Base-by-base conservation (phyloP, 1,140 invertebrate species). In the Ladona fulva region DNA sequence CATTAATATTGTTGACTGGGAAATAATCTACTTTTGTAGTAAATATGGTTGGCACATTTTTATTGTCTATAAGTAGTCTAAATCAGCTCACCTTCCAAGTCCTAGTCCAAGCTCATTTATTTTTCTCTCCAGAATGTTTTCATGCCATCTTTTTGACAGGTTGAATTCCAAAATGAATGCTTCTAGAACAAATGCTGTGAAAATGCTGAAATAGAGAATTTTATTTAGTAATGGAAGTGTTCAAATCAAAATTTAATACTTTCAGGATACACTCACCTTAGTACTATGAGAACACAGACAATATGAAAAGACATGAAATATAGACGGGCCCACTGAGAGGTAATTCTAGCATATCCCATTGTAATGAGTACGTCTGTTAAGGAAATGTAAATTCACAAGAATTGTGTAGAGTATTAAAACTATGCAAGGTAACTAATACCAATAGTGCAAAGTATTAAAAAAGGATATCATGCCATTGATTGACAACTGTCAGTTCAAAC, bases 381-480 rank as follows among this genome's bases (percentile, higher is more conserved):
- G 52, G 52, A 66, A 66, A 66, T 5, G 1, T 19, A 66, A 12
- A 22, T 22, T 66, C 3, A 66, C 52, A 66, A 37, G 8, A 37
- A 37, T 5, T 37, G 29, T 37, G 29, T 8, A 37, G 29, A 37
- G 1, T 37, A 5, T 37, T 8, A 37, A 37, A 37, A 37, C 8
- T 37, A 37, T 37, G 29, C 8, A 37, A 8, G 29, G 29, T 37
- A 5, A 76, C 78, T 44, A 73, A 76, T 77, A 52, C 24, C 66
- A 42, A 78, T 78, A 25, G 75, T n/a, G 42, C 76, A 76, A 16
- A 22, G 22, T 19, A 74, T 22, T 1, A 76, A 24, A 80, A 86
- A 86, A 86, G 86, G 85, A 87, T 88, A 87, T 86, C 85, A 84
- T 89, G 87, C 88, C 88, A 89, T 80, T 89, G 88, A 81, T 89